Evolutionary conservation across 2,797 vertebrate genomes (phyloP), one percentile per base, ranked within the genome.

Genomic region (Lateolabrax maculatus): DNA sequence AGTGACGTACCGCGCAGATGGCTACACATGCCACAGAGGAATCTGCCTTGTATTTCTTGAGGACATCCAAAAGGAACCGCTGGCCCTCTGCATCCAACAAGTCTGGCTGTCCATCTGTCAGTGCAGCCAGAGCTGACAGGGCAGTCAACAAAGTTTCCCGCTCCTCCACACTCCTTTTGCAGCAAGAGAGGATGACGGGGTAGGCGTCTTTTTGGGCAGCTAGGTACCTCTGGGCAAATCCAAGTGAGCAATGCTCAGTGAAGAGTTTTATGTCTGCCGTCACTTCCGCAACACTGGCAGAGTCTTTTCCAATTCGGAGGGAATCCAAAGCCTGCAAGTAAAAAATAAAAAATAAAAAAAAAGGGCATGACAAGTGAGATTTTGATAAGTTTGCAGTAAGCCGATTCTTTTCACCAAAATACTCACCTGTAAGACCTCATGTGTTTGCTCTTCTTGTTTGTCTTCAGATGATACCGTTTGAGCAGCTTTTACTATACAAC

Each of bases 41-140:
- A 2, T 95, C 89, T 0, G 84, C 81, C 0, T 55, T 51, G 0
- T 90, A 79, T 49, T 83, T 90, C 4, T 81, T 81, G 18, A 99
- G 87, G 0, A 90, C 82, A 0, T 67, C 81, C n/a, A 98, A 89
- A 46, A 99, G 90, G 12, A 97, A 89, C 67, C 93, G 92, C 74
- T 75, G 93, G 44, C 98, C 98, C 0, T 95, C 89, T 0, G 84
- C 37, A 0, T 99, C 97, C 23, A 99, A 90, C 15, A 99, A 93
- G 86, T 99, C 98, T 0, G 98, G 98, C 84, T 99, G 98, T 37
- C 98, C 97, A 0, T 99, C 97, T 1, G 94, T 95, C 51, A 99
- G 79, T 0, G 92, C 92, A 0, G 90, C 90, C 39, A 99, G 92
- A 4, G 97, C 94, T 0, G 65, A 68, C 1, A 99, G 79, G 29